Evolutionary conservation across 2,113 vertebrate genomes (phyloP).

Genomic region (Hyaena hyaena): DNA sequence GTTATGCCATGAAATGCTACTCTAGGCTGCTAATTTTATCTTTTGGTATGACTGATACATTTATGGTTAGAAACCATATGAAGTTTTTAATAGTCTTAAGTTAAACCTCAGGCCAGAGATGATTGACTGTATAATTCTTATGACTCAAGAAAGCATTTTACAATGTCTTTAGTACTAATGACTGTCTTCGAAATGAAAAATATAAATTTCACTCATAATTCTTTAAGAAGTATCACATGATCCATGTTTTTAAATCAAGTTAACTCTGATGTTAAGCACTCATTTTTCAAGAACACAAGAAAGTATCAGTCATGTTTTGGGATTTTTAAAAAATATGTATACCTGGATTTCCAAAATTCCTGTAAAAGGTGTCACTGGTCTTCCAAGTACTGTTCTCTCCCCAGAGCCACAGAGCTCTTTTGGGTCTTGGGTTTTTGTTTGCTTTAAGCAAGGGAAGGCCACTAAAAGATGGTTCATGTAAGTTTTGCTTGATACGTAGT

Average conservation of each 20-base stretch:
- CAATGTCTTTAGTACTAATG: neutral
- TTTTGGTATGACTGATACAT: neutral
- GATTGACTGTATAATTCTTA: slow-evolving; percentile 11
- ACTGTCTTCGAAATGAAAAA: slow-evolving; percentile 8
- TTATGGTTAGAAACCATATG: slow-evolving; percentile 16
- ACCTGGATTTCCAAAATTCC: neutral
- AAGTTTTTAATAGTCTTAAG: neutral
- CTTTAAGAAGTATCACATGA: neutral
- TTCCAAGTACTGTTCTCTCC: neutral
- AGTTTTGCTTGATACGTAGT: neutral
- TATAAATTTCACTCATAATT: slow-evolving; percentile 5
- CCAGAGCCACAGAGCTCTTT: neutral
- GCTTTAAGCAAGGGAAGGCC: neutral
- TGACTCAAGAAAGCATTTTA: neutral
- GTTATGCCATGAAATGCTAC: neutral
- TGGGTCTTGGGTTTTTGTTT: neutral
- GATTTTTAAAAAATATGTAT: neutral
- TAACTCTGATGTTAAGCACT: neutral
- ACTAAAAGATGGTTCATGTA: neutral
- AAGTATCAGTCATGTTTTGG: neutral
- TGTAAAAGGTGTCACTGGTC: neutral
- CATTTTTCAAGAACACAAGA: neutral
- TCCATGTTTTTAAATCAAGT: neutral
- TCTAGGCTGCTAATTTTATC: neutral
- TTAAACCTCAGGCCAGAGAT: slow-evolving; percentile 37